Conservation (phyloP, 2,888 invertebrate species). For the Sympetrum striolatum region DNA sequence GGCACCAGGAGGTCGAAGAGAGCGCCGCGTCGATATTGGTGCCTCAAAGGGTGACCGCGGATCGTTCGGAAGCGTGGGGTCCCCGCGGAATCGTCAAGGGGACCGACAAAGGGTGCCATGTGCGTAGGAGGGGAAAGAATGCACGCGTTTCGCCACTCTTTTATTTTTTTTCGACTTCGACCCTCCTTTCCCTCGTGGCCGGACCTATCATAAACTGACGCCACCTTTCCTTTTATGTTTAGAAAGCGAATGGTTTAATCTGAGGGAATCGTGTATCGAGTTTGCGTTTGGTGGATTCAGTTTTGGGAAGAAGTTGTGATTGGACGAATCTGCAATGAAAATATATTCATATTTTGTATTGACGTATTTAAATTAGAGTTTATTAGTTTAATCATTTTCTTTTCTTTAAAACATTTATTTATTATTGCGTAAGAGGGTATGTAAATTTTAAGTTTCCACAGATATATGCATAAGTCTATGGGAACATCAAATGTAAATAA, state of each 20-base stretch:
- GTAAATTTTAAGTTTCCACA: too few relatives aligned
- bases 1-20: neutral
- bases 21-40: neutral
- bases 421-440: too few relatives aligned
- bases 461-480: too few relatives aligned
- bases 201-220: neutral
- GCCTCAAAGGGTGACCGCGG: neutral
- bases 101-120: neutral
- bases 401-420: too few relatives aligned
- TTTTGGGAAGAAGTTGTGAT: too few relatives aligned
- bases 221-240: neutral
- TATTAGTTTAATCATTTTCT: too few relatives aligned
- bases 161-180: neutral
- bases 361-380: too few relatives aligned
- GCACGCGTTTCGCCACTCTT: neutral
- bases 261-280: too few relatives aligned
- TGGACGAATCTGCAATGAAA: too few relatives aligned
- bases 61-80: neutral
- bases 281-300: too few relatives aligned
- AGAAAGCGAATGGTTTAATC: neutral
- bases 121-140: neutral
- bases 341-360: too few relatives aligned
- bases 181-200: neutral
- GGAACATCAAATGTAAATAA: too few relatives aligned
- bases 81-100: neutral